Evolutionary conservation across 2,888 invertebrate species (phyloP).

Genomic region (Cryptophagus acutangulus): DNA sequence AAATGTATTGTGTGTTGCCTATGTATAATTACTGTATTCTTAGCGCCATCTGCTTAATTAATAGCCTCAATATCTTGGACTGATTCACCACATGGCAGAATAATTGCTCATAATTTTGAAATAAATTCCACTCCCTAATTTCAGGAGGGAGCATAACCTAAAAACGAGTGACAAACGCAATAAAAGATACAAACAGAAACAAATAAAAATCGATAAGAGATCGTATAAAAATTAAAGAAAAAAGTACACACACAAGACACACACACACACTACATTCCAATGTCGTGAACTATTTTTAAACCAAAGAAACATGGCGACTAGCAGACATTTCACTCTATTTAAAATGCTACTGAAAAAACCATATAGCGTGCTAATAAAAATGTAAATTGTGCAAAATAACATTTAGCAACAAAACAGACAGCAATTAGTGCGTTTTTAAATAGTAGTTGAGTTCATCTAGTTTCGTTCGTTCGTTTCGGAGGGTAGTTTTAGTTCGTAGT

Average conservation of each 20-base stretch:
- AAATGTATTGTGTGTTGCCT: no score
- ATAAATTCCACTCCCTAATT: no score
- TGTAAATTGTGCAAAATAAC: background rate
- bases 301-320: slow-evolving; percentile 44
- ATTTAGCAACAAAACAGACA: background rate
- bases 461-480: slow-evolving; percentile 4
- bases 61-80: no score
- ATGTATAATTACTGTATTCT: no score
- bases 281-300: slow-evolving; percentile 44
- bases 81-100: no score
- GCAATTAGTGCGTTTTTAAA: background rate
- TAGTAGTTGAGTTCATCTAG: background rate
- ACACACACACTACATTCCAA: slow-evolving; percentile 32
- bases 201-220: no score
- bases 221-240: no score
- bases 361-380: slow-evolving; percentile 5
- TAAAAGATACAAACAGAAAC: no score
- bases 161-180: no score
- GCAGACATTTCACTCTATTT: slow-evolving; percentile 35
- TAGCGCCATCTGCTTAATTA: no score
- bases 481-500: slow-evolving; percentile 6
- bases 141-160: no score
- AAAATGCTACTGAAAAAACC: slow-evolving; percentile 35
- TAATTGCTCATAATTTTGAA: no score
- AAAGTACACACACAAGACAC: slow-evolving; percentile 2